Evolutionary conservation across 2,113 vertebrate genomes (phyloP).

Genomic region (Columba livia): DNA sequence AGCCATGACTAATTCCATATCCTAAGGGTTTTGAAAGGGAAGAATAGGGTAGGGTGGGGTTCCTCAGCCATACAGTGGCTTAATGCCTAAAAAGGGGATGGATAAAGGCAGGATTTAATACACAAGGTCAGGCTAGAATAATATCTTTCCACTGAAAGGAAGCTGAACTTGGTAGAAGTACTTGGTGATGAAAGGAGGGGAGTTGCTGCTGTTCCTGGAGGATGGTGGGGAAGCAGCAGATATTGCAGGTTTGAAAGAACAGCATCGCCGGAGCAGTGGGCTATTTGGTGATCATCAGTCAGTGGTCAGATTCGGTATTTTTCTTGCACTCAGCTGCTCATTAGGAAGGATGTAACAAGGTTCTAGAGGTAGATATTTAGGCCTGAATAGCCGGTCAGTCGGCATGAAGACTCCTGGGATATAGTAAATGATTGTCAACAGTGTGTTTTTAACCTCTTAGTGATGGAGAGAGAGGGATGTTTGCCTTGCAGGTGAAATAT

Average conservation of each 20-base stretch:
- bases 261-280: not conserved
- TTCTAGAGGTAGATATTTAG: not conserved
- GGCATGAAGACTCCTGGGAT: not conserved
- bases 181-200: not conserved
- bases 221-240: not conserved
- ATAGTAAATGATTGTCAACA: not conserved
- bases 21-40: not conserved
- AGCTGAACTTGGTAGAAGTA: not conserved
- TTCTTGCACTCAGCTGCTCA: not conserved
- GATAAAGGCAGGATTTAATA: slow-evolving; percentile 33
- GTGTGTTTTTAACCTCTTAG: not conserved
- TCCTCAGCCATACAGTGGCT: not conserved
- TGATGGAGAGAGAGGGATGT: not conserved
- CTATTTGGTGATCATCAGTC: not conserved
- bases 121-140: slow-evolving; percentile 27
- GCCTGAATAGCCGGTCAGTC: not conserved
- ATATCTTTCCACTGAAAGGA: slow-evolving; percentile 9
- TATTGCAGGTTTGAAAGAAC: not conserved
- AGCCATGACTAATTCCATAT: slow-evolving; percentile 27
- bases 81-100: not conserved
- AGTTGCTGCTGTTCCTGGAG: not conserved
- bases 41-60: slow-evolving; percentile 1
- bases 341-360: not conserved
- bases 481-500: not conserved
- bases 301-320: not conserved